phyloP scores from a whole-genome alignment of 1,140 invertebrate genomes.

The Anoplophora glabripennis region DNA sequence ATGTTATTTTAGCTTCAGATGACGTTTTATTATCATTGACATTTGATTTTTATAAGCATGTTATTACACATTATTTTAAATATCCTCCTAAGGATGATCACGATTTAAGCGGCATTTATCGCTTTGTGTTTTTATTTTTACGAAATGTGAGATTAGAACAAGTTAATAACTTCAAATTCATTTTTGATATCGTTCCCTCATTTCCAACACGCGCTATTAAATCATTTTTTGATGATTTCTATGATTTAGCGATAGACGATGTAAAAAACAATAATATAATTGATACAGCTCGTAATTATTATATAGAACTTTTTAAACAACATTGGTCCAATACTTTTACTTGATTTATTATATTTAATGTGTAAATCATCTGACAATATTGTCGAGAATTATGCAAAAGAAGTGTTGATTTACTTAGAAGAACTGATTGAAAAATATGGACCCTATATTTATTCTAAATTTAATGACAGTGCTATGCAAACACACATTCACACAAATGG shows the following conservation, averaged over 20 bases:
- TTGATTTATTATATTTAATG: not conserved
- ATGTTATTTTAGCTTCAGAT: not conserved
- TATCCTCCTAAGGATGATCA: not conserved
- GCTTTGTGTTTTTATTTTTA: not conserved
- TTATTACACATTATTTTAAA: conserved; percentile 5
- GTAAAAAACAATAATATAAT: not conserved
- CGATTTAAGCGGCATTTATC: not conserved
- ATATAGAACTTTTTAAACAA: not conserved
- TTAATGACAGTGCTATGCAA: not conserved
- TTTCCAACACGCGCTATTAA: not conserved
- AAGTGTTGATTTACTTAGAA: conserved; percentile 2
- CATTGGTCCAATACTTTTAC: conserved; percentile 4
- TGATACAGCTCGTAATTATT: not conserved
- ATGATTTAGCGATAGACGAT: not conserved
- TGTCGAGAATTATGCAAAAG: not conserved
- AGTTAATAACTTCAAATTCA: not conserved
- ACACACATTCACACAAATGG: not conserved
- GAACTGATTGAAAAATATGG: not conserved
- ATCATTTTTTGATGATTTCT: not conserved
- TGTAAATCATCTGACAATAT: not conserved
- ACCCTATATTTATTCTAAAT: not conserved
- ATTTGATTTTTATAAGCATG: not conserved
- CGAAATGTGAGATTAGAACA: not conserved
- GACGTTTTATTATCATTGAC: conserved; percentile 1
- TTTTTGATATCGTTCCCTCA: not conserved